Conservation (phyloP, 2,797 vertebrate species). For the Megalops cyprinoides region DNA sequence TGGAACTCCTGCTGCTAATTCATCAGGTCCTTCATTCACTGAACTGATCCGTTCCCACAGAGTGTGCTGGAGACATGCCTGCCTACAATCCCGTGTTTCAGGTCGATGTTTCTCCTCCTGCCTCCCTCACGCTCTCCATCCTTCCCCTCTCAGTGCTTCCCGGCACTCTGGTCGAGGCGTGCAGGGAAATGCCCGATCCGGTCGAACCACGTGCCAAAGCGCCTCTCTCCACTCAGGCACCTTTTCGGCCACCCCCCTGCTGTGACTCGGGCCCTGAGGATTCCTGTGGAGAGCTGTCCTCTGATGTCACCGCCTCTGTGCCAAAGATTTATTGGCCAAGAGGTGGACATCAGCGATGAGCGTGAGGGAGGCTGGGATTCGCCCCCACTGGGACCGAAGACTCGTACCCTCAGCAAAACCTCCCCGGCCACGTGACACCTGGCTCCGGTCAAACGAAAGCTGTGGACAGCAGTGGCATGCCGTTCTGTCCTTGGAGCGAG, state of each 20-base stretch:
- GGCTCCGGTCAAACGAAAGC: not conserved
- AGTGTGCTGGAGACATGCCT: not conserved
- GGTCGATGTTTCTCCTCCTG: not conserved
- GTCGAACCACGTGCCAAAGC: no score
- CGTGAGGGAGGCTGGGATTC: not conserved
- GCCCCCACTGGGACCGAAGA: not conserved
- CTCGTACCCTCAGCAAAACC: not conserved
- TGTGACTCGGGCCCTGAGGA: no score
- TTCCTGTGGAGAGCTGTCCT: no score
- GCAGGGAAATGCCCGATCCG: no score
- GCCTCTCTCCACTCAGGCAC: no score
- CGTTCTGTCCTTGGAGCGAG: no score
- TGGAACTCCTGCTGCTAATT: no score
- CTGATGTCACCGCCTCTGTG: not conserved
- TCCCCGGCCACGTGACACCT: not conserved
- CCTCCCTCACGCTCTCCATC: not conserved
- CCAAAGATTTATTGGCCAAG: not conserved
- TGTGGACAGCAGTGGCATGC: not conserved
- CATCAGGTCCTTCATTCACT: no score
- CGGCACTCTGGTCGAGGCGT: not conserved
- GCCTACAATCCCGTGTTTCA: no score
- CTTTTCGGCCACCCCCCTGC: no score
- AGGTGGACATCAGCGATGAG: not conserved
- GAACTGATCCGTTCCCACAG: no score
- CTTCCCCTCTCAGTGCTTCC: not conserved